Evolutionary conservation across 2,888 invertebrate species (phyloP).

Genomic region (Apantesis nais): DNA sequence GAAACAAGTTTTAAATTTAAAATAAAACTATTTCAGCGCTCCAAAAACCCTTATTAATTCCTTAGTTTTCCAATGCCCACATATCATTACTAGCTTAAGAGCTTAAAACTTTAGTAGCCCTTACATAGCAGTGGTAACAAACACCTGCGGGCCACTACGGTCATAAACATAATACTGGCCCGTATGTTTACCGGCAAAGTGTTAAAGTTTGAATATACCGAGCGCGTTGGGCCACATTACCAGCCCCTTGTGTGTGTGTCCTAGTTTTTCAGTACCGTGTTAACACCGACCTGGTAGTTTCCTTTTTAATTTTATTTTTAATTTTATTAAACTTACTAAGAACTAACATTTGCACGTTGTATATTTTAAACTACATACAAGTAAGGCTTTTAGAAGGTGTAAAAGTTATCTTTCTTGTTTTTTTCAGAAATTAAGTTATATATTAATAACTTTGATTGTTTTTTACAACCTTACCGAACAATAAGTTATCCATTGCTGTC

Average conservation of each 20-base stretch:
- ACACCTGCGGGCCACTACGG: constrained; percentile 42
- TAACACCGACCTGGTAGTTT: constrained; percentile 32
- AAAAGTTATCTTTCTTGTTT: constrained; percentile 8
- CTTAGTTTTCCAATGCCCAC: constrained; percentile 11
- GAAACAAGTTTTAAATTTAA: background rate
- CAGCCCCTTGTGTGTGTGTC: constrained; percentile 39
- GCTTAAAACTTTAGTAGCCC: constrained; percentile 39
- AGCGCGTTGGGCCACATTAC: constrained; percentile 41
- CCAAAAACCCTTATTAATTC: constrained; percentile 3
- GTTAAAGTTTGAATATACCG: constrained; percentile 51
- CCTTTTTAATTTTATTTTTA: too few relatives aligned
- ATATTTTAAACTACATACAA: constrained; percentile 21
- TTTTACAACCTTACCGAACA: background rate
- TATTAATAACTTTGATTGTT: constrained; percentile 1
- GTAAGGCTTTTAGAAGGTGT: too few relatives aligned
- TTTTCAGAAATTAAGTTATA: background rate
- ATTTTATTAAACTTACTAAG: constrained; percentile 47
- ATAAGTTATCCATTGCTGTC: constrained; percentile 4
- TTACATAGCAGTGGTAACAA: constrained; percentile 41
- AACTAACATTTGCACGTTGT: constrained; percentile 44
- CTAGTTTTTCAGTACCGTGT: constrained; percentile 46
- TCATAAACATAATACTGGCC: constrained; percentile 34
- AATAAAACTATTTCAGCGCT: background rate
- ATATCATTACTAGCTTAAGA: constrained; percentile 34
- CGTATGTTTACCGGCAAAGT: constrained; percentile 50